Conservation (phyloP, 2,888 invertebrate genomes). For the Cactoblastis cactorum region DNA sequence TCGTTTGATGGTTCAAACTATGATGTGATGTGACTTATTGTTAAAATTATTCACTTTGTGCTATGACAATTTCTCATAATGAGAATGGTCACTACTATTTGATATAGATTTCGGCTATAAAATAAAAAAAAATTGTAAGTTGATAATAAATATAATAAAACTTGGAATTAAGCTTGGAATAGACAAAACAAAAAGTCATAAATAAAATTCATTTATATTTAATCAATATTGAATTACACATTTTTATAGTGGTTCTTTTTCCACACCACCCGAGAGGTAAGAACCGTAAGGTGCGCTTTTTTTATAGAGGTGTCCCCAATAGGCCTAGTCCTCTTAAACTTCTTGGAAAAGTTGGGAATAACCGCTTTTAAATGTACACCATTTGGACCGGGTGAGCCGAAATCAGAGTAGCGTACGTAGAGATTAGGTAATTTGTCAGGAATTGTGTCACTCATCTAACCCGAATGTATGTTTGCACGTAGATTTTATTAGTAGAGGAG, state of each 20-base stretch:
- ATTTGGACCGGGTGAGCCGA: constrained; percentile 30
- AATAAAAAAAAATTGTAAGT: too few species aligned
- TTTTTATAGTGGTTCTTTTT: constrained; percentile 49
- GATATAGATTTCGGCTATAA: too few species aligned
- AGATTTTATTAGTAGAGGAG: constrained; percentile 58
- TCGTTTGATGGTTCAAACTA: too few species aligned
- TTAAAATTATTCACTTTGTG: too few species aligned
- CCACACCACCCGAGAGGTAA: constrained; percentile 75
- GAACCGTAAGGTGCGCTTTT: constrained; percentile 72
- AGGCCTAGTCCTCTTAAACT: constrained; percentile 67
- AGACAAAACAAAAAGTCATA: too few species aligned
- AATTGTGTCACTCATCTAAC: constrained; percentile 72
- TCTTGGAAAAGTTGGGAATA: neutral
- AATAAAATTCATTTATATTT: too few species aligned
- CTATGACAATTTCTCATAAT: too few species aligned
- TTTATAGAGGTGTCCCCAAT: constrained; percentile 75
- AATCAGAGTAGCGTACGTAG: constrained; percentile 52
- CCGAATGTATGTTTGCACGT: constrained; percentile 65
- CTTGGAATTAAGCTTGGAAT: too few species aligned
- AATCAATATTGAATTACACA: too few species aligned
- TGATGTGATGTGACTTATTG: too few species aligned
- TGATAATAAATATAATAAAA: too few species aligned
- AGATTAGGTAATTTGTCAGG: constrained; percentile 69
- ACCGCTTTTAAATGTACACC: neutral
- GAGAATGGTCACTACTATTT: too few species aligned